These are phyloP conservation scores for Octopus bimaculoides DNA, from an alignment of 1,140 invertebrate genomes.

Conservation along the genomic window DNA sequence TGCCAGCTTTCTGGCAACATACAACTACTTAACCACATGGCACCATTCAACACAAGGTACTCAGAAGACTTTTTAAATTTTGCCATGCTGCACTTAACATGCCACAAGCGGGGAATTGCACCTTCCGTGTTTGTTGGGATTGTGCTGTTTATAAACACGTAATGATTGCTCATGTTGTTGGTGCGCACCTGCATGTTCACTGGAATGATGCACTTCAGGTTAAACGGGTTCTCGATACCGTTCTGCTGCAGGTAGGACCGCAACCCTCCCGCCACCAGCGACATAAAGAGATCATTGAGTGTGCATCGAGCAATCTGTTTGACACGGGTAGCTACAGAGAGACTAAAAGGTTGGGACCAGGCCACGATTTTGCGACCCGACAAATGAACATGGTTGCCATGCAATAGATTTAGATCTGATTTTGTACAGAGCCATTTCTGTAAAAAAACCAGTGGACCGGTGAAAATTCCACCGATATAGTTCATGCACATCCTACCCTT, in stretches of 20 bases:
- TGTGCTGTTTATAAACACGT: conserved; percentile 56
- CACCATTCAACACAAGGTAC: conserved; percentile 60
- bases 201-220: conserved; percentile 59
- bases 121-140: conserved; percentile 63
- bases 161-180: conserved; percentile 53
- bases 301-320: conserved; percentile 62
- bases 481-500: conserved; percentile 40
- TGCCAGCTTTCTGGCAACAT: conserved; percentile 34
- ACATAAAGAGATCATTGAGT: conserved; percentile 62
- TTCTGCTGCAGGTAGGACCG: conserved; percentile 57
- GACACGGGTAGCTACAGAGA: conserved; percentile 52
- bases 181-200: conserved; percentile 54
- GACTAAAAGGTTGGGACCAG: conserved; percentile 59
- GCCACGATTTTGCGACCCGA: conserved; percentile 52
- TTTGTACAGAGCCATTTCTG: conserved; percentile 56
- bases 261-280: conserved; percentile 60
- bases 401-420: conserved; percentile 49
- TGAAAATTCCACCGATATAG: conserved; percentile 59
- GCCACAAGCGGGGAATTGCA: conserved; percentile 66
- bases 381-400: conserved; percentile 38
- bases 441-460: conserved; percentile 61
- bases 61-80: conserved; percentile 61
- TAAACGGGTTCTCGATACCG: conserved; percentile 55
- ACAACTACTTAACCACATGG: conserved; percentile 39
- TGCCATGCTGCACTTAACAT: conserved; percentile 59